Percentiles rank a stretch among this genome's conserved stretches.
Evolutionary conservation across 2,888 invertebrate species (phyloP).

Genomic region (Tenthredo livida): DNA sequence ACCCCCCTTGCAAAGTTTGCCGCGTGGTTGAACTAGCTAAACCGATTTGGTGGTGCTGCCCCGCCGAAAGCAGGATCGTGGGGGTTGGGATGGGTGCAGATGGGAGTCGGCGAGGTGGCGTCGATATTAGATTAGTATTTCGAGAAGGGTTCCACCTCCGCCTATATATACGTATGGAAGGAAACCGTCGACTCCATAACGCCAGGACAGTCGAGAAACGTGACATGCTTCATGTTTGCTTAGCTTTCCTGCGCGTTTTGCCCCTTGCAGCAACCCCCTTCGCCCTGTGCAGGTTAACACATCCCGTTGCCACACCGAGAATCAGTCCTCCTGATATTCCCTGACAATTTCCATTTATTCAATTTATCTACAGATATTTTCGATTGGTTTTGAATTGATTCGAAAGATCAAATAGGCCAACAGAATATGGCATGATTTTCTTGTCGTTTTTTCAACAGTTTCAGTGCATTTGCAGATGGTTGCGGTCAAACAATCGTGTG

Average conservation of each 20-base stretch:
- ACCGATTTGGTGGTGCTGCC: constrained; percentile 9
- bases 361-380: background rate
- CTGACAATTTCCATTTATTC: constrained; percentile 13
- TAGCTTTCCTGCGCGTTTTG: constrained; percentile 51
- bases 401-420: background rate
- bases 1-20: constrained; percentile 8
- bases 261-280: background rate
- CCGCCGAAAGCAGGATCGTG: background rate
- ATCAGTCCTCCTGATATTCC: background rate
- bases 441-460: background rate
- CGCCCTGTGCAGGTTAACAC: constrained; percentile 8
- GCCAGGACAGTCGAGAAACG: constrained; percentile 57
- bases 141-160: constrained; percentile 51
- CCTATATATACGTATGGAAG: constrained; percentile 5
- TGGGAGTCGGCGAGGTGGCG: background rate
- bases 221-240: constrained; percentile 65
- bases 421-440: background rate
- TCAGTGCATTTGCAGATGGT: background rate
- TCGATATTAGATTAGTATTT: constrained; percentile 66
- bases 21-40: constrained; percentile 27
- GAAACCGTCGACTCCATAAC: constrained; percentile 56
- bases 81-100: background rate
- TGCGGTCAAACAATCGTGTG: background rate
- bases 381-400: background rate
- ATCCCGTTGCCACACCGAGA: background rate